phyloP scores from a whole-genome alignment of 2,797 vertebrate species.

The Pterois miles region DNA sequence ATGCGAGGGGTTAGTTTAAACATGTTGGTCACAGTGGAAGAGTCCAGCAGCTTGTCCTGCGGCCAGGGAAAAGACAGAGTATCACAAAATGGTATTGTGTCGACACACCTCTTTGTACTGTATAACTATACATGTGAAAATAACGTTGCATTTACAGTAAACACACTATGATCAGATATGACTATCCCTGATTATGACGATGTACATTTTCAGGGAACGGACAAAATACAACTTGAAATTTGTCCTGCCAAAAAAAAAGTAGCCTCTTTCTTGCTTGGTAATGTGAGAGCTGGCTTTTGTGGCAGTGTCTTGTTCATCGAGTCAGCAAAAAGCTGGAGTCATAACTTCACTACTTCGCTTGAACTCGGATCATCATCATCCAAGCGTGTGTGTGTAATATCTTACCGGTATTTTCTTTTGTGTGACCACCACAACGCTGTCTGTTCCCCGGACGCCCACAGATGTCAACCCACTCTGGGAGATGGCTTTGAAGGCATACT shows the following conservation, averaged over 20 bases:
- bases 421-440: slow-evolving; percentile 80
- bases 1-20: slow-evolving; percentile 83
- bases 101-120: background rate
- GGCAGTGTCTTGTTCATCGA: background rate
- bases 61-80: background rate
- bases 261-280: background rate
- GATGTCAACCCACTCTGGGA: slow-evolving; percentile 82
- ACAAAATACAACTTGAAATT: background rate
- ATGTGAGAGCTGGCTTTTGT: background rate
- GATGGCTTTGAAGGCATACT: slow-evolving; percentile 88
- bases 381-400: slow-evolving; percentile 9
- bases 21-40: slow-evolving; percentile 84
- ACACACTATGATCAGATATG: background rate
- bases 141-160: too few species aligned
- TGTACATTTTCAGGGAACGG: background rate
- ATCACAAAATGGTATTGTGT: background rate
- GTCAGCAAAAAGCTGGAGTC: slow-evolving; percentile 48
- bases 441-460: slow-evolving; percentile 79
- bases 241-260: background rate
- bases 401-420: slow-evolving; percentile 86
- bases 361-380: background rate
- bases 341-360: slow-evolving; percentile 38
- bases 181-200: background rate
- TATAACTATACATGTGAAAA: background rate
- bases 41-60: slow-evolving; percentile 85